phyloP scores from a whole-genome alignment of 2,888 invertebrate genomes.

The Platycheirus rosarum region DNA sequence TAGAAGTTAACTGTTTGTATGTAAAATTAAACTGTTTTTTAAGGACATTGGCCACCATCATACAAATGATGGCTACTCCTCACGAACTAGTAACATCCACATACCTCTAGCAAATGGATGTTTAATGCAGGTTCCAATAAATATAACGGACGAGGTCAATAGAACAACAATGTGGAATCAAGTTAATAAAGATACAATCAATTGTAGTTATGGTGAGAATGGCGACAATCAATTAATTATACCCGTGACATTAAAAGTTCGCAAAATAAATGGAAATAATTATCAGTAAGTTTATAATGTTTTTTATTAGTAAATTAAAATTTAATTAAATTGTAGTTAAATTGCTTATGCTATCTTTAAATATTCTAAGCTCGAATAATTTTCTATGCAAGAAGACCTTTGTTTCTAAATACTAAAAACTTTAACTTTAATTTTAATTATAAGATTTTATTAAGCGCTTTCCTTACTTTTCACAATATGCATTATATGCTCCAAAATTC shows the following conservation, averaged over 20 bases:
- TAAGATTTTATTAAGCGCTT: not conserved
- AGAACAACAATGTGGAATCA: constrained; percentile 97
- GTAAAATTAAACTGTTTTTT: constrained; percentile 76
- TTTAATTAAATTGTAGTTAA: not conserved
- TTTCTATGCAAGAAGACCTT: not conserved
- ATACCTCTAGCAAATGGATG: constrained; percentile 94
- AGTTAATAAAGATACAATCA: constrained; percentile 86
- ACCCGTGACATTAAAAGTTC: constrained; percentile 81
- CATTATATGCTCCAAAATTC: too few species aligned
- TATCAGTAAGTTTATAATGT: constrained; percentile 80
- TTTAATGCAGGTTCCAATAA: constrained; percentile 91
- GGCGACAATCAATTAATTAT: constrained; percentile 80
- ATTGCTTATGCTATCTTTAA: not conserved
- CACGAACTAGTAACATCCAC: constrained; percentile 77
- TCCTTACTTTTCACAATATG: too few species aligned
- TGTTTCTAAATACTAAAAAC: not conserved
- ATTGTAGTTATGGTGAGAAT: constrained; percentile 55
- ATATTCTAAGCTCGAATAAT: not conserved
- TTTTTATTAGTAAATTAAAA: not conserved
- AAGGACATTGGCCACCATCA: constrained; percentile 80
- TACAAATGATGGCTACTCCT: constrained; percentile 82
- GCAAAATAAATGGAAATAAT: constrained; percentile 80
- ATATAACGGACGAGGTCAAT: constrained; percentile 96
- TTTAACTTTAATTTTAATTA: not conserved
- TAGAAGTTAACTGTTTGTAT: constrained; percentile 46